phyloP scores from a whole-genome alignment of 2,797 vertebrate species.

The Lepus townsendii region DNA sequence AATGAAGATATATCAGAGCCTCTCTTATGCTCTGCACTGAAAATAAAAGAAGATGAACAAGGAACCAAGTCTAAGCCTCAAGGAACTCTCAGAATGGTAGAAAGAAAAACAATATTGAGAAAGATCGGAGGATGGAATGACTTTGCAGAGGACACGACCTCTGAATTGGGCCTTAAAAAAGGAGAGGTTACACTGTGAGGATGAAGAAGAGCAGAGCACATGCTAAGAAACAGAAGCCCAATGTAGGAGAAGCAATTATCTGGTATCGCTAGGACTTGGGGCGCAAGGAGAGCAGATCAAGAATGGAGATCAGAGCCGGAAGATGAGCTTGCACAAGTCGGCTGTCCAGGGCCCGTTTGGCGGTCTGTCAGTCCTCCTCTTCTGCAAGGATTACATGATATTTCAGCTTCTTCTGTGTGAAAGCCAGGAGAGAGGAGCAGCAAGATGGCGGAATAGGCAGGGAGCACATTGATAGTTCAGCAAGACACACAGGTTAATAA shows the following conservation, averaged over 20 bases:
- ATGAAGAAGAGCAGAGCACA: background rate
- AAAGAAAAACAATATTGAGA: background rate
- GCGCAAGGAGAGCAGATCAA: background rate
- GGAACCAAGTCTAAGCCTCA: background rate
- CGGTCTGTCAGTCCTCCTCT: background rate
- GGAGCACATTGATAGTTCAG: too few relatives aligned
- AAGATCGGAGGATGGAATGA: background rate
- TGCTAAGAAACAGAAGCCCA: background rate
- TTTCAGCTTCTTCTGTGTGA: background rate
- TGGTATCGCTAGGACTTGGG: too few relatives aligned
- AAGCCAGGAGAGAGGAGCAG: background rate
- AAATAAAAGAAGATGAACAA: background rate
- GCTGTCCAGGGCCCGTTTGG: too few relatives aligned
- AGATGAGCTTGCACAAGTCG: background rate
- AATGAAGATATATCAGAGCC: background rate
- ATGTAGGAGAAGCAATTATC: background rate
- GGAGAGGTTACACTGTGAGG: background rate
- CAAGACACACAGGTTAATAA: too few relatives aligned
- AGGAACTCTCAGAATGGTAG: background rate
- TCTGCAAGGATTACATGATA: background rate
- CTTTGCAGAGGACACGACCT: background rate
- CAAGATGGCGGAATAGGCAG: too few relatives aligned
- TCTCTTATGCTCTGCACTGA: background rate
- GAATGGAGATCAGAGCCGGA: background rate
- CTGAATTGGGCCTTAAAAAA: background rate